Base-by-base conservation (phyloP, 2,113 vertebrate species). In the Agapornis roseicollis region DNA sequence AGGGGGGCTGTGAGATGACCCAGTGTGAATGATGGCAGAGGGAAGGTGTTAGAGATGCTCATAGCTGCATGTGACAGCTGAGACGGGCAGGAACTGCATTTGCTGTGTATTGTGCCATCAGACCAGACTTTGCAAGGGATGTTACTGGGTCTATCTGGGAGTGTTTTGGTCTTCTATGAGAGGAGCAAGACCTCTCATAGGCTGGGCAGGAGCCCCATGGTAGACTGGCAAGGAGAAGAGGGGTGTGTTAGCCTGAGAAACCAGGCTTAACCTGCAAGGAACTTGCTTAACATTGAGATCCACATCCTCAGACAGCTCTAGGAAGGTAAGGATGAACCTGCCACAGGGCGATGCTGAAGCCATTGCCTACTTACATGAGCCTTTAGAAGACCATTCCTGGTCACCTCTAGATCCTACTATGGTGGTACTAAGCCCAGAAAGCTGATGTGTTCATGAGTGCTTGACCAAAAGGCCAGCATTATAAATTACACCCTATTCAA, bases 41-140 rank as follows among this genome's bases (percentile, higher is more conserved):
- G 25, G 35, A 33, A 42, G 6, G 33, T 39, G 33, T 20, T 50
- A 19, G 29, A 28, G 58, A 27, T 61, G 44, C 27, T 47, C 2
- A 0, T 10, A 46, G 33, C 37, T 49, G 46, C 33, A 1, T 0
- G 10, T 15, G 63, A 4, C 44, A 39, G 28, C 39, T 42, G 80
- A 89, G 80, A 33, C 58, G 52, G 63, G 25, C 29, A 52, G 63
- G 33, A 68, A 5, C 31, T 60, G 39, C 5, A 5, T 44, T 65
- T 70, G 11, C 29, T 65, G 17, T n/a, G 42, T 0, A 1, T 23
- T 33, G 10, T 65, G 35, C 58, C 25, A 10, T 63, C 56, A 53
- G 41, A 27, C 3, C 31, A 47, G 46, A 5, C 15, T 23, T 47
- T 35, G 35, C 42, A 46, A 69, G 46, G 15, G 10, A 1, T 5